Conservation (phyloP, 2,113 vertebrate genomes). For the Axis porcinus region DNA sequence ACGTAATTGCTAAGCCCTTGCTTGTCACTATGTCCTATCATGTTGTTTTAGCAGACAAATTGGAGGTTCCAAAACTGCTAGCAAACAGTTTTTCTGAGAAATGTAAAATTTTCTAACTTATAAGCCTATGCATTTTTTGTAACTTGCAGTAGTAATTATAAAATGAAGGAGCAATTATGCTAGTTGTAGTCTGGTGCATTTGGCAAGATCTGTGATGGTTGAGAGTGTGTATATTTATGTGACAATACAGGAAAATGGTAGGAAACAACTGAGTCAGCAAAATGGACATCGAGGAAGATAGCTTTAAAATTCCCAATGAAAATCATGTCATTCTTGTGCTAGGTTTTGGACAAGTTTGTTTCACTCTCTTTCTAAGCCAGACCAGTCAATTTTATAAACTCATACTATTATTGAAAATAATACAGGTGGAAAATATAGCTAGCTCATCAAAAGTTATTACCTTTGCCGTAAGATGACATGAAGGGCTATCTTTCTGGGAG, state of each 20-base stretch:
- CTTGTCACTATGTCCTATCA: neutral
- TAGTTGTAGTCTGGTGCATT: slow-evolving; percentile 19
- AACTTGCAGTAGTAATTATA: slow-evolving; percentile 16
- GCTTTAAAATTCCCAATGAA: neutral
- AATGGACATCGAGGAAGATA: neutral
- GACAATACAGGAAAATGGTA: neutral
- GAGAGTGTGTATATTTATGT: neutral
- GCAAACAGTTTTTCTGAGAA: slow-evolving; percentile 22
- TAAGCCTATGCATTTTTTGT: slow-evolving; percentile 15
- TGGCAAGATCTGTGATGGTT: neutral
- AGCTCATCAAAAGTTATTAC: slow-evolving; percentile 21
- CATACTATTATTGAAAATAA: slow-evolving; percentile 1
- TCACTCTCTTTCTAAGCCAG: slow-evolving; percentile 10
- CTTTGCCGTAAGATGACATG: slow-evolving; percentile 16
- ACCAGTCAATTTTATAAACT: slow-evolving; percentile 30
- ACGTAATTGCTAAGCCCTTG: neutral
- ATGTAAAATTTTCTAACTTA: slow-evolving; percentile 40
- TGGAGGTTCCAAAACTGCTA: slow-evolving; percentile 21
- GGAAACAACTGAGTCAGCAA: neutral
- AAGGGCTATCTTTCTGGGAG: neutral
- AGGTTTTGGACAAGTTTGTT: neutral
- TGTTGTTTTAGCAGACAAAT: slow-evolving; percentile 29
- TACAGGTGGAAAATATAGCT: neutral
- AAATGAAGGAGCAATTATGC: slow-evolving; percentile 15
- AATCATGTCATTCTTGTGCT: slow-evolving; percentile 5